Base-by-base conservation (phyloP, 2,113 vertebrate genomes). In the Eleginops maclovinus region DNA sequence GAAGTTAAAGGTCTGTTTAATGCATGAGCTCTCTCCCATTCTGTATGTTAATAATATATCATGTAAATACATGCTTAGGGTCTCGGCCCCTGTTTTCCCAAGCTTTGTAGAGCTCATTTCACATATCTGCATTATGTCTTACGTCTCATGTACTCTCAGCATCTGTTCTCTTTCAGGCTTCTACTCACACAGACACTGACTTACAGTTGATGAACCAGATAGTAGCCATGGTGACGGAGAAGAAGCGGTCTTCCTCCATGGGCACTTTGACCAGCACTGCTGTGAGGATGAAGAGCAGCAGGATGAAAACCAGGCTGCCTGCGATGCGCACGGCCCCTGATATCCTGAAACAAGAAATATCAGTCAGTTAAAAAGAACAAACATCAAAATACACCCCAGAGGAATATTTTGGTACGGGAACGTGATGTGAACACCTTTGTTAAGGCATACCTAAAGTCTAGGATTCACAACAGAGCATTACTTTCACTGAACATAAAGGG, bases 161-260 rank as follows among this genome's bases (percentile, higher is more conserved):
- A 1, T 24, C 13, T 13, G n/a, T 36, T 36, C 4, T 63, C 19
- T 19, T 10, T 44, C n/a, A 44, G 5, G 36, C 26, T 77, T 44
- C 24, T 2, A 22, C 40, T 40, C 21, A 49, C 24, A 47, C 16
- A 5, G 16, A 26, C 43, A 65, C 24, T 11, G 15, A 79, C 95
- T 95, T 84, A 97, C 96, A 97, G 88, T 97, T 97, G 83, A 97
- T 97, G 92, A 97, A 96, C 96, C 96, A 97, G 81, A 96, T 95
- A 0, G 94, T 96, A 0, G 94, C 93, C 96, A 97, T 96, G 83
- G 96, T 97, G 90, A 97, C 50, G 0, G 94, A 94, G 77, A 97
- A 97, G 88, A 97, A 97, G 49, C 21, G 44, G 9, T 91, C 92
- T 0, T 89, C 75, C 7, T 88, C 88, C 95, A 97, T 87, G 11